These are phyloP conservation scores for Glareola pratincola DNA, from an alignment of 2,113 vertebrate species.

Conservation along the genomic window DNA sequence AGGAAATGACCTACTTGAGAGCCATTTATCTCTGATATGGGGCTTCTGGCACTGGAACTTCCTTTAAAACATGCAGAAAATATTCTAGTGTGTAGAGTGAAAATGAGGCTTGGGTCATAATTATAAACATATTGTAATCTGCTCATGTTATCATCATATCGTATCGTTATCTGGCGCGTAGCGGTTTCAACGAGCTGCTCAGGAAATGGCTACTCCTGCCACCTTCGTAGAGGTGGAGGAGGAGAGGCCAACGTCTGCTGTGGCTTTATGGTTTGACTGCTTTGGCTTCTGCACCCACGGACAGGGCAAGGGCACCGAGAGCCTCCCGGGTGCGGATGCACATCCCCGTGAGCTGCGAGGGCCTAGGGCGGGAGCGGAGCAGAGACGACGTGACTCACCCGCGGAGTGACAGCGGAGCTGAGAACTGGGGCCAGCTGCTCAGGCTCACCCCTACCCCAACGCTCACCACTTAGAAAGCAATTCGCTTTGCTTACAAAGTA, in stretches of 20 bases:
- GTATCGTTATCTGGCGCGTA: neutral
- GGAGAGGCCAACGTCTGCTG: neutral
- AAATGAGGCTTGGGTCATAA: neutral
- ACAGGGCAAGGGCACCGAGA: neutral
- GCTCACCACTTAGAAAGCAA: neutral
- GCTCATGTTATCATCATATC: too few relatives aligned
- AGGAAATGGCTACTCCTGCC: neutral
- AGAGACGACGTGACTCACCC: neutral
- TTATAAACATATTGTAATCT: neutral
- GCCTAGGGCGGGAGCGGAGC: neutral
- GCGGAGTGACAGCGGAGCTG: accelerated
- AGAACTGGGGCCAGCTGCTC: neutral
- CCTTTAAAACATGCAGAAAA: neutral
- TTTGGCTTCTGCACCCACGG: neutral
- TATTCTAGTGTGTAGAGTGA: neutral
- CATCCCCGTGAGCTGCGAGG: neutral
- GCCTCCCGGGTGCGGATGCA: neutral
- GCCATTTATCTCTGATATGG: neutral
- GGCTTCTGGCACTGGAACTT: neutral
- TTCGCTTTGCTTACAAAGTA: neutral
- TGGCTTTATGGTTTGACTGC: neutral
- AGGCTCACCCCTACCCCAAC: accelerated
- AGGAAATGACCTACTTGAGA: neutral
- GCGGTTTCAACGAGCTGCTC: neutral
- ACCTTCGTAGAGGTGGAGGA: neutral